Conservation (phyloP, 37 sponge, comb jelly and placozoan species). For the Tethya wilhelma region DNA sequence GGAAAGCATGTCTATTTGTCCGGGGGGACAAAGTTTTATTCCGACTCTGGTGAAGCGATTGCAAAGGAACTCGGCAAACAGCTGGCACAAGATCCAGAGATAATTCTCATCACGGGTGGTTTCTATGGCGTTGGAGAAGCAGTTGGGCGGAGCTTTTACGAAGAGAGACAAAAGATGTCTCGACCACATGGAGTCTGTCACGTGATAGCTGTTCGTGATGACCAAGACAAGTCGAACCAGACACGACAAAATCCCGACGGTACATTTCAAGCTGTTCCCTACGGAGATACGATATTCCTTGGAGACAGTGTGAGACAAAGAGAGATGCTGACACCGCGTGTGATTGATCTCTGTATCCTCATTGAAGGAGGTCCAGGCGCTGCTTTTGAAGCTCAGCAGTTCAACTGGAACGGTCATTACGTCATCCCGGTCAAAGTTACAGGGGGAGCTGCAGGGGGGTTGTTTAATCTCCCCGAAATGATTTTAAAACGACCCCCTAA, state of each 20-base stretch:
- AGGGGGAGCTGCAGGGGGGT: constrained; percentile 87
- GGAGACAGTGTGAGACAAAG: constrained; percentile 80
- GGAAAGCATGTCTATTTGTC: constrained; percentile 75
- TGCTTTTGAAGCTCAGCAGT: constrained; percentile 89
- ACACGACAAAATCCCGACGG: constrained; percentile 76
- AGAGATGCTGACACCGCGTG: constrained; percentile 62
- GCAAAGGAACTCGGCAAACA: constrained; percentile 66
- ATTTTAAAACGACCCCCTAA: constrained; percentile 59
- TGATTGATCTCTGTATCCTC: constrained; percentile 65
- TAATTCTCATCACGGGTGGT: constrained; percentile 81
- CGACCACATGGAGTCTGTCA: constrained; percentile 64
- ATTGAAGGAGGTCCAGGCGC: constrained; percentile 91
- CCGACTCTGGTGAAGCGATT: constrained; percentile 54
- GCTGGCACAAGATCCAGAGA: constrained; percentile 54
- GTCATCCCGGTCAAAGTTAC: constrained; percentile 81
- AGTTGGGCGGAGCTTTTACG: constrained; percentile 61
- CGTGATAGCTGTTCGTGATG: constrained; percentile 63
- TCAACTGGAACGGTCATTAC: constrained; percentile 76
- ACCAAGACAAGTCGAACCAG: constrained; percentile 69
- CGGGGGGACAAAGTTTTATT: constrained; percentile 76
- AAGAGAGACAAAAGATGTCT: constrained; percentile 38
- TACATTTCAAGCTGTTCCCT: constrained; percentile 68
- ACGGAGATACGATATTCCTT: constrained; percentile 75
- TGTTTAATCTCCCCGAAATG: constrained; percentile 56
- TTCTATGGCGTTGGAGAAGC: constrained; percentile 87